These are phyloP conservation scores for Cryptotis parvus DNA, from an alignment of 2,113 vertebrate genomes.

Conservation along the genomic window DNA sequence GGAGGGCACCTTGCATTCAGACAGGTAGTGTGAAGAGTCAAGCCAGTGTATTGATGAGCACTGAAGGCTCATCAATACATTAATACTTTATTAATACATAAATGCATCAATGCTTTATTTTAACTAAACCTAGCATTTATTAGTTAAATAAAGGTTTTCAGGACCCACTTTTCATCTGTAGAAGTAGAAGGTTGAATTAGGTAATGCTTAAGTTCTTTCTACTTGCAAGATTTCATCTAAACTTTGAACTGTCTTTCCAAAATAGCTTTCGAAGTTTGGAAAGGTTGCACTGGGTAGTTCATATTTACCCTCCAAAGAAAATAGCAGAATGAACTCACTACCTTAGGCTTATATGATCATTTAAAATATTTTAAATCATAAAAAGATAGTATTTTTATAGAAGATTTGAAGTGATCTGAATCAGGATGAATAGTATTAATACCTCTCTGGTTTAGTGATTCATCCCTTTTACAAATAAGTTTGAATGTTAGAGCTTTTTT, in stretches of 20 bases:
- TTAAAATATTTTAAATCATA: constrained; percentile 25
- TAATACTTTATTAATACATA: too few species aligned
- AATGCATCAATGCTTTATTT: too few species aligned
- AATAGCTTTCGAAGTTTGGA: constrained; percentile 8
- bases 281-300: constrained; percentile 19
- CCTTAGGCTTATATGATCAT: constrained; percentile 14
- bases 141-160: neutral
- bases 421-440: constrained; percentile 19
- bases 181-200: neutral
- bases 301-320: constrained; percentile 36
- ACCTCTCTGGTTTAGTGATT: neutral
- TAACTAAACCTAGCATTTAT: too few species aligned
- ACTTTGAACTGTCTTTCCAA: constrained; percentile 24
- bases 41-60: too few species aligned
- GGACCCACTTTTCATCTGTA: constrained; percentile 23
- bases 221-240: constrained; percentile 28
- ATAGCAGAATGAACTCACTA: constrained; percentile 26
- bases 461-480: constrained; percentile 10
- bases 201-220: constrained; percentile 26
- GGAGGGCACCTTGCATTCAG: too few species aligned
- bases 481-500: constrained; percentile 46
- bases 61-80: too few species aligned
- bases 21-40: too few species aligned
- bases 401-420: constrained; percentile 36
- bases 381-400: constrained; percentile 39